Evolutionary conservation across 2,797 vertebrate species (phyloP).

Genomic region (Squalus acanthias): DNA sequence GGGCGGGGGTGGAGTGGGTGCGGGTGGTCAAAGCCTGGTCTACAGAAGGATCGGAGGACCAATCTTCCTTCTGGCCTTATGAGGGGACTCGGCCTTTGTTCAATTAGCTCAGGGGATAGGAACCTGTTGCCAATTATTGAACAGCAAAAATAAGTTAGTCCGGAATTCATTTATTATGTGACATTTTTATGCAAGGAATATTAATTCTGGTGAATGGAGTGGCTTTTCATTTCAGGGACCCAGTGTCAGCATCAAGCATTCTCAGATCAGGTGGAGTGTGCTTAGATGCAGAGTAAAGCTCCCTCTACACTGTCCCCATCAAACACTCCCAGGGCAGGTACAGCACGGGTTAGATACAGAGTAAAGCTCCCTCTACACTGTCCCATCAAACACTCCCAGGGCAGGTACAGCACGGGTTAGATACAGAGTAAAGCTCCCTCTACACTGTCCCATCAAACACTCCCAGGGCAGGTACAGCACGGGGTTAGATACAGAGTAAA

Average conservation of each 20-base stretch:
- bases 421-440: neutral
- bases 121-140: neutral
- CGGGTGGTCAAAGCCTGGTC: neutral
- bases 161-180: neutral
- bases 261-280: neutral
- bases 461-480: neutral
- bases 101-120: neutral
- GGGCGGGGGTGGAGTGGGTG: no score
- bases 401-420: neutral
- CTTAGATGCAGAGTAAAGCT: neutral
- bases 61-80: neutral
- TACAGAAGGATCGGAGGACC: no score
- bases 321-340: neutral
- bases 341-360: neutral
- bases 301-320: neutral
- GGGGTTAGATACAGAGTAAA: neutral
- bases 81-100: neutral
- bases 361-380: neutral
- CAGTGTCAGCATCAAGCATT: neutral
- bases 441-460: neutral
- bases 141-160: no score
- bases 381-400: neutral
- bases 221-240: neutral
- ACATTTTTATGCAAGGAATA: neutral
- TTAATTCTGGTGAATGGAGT: neutral